phyloP scores from a whole-genome alignment of 2,888 invertebrate genomes.

The Kryphioiulus occultus region DNA sequence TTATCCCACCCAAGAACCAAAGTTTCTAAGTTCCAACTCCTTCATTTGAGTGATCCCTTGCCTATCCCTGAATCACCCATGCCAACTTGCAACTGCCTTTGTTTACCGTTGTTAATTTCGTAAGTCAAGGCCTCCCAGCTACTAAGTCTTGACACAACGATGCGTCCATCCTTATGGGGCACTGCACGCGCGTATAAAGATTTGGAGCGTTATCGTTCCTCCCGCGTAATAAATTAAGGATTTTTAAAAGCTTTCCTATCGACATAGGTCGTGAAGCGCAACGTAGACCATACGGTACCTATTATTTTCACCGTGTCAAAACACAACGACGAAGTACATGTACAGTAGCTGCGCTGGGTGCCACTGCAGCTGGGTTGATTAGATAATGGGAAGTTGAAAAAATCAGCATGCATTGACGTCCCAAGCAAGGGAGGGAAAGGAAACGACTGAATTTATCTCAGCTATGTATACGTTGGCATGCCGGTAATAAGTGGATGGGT shows the following conservation, averaged over 20 bases:
- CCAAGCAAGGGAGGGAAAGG: background rate
- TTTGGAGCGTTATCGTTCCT: background rate
- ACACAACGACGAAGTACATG: background rate
- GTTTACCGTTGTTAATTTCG: background rate
- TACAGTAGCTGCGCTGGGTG: background rate
- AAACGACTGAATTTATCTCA: background rate
- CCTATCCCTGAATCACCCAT: no score
- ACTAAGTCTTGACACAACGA: background rate
- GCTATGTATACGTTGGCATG: background rate
- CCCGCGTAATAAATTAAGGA: background rate
- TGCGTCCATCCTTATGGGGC: background rate
- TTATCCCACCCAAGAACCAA: no score
- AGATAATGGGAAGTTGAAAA: background rate
- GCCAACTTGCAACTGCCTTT: background rate
- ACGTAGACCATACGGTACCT: slow-evolving; percentile 17
- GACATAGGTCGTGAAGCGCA: background rate
- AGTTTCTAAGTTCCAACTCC: no score
- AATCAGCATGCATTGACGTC: background rate
- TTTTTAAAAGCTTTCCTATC: slow-evolving; percentile 40
- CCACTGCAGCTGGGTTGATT: background rate
- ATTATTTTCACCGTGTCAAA: background rate
- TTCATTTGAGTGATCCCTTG: no score
- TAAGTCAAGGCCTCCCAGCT: background rate
- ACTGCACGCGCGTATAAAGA: background rate
- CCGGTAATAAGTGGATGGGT: slow-evolving; percentile 27